phyloP scores from a whole-genome alignment of 2,797 vertebrate genomes.

The Fringilla coelebs region DNA sequence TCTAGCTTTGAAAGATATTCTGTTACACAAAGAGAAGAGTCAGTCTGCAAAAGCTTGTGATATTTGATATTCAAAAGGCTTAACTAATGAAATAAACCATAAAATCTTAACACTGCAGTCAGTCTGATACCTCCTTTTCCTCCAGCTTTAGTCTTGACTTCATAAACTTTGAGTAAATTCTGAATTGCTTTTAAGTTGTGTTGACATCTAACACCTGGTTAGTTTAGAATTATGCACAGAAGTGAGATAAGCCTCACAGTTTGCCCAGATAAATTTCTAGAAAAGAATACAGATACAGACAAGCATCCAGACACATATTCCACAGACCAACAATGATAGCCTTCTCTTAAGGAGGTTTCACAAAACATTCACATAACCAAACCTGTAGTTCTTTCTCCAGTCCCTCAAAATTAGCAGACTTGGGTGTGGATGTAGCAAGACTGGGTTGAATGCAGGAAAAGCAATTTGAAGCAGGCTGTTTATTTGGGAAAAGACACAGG shows the following conservation, averaged over 20 bases:
- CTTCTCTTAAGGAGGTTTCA: neutral
- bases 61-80: neutral
- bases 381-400: neutral
- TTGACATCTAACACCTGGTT: neutral
- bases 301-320: neutral
- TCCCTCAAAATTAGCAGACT: neutral
- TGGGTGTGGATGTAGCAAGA: neutral
- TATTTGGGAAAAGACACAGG: neutral
- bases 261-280: neutral
- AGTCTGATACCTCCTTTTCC: neutral
- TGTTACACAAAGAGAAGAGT: neutral
- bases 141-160: neutral
- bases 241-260: neutral
- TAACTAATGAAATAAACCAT: neutral
- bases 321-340: neutral
- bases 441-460: neutral
- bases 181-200: neutral
- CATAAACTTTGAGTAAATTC: neutral
- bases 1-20: neutral
- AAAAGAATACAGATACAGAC: neutral
- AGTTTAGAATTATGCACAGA: neutral
- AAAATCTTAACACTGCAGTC: neutral
- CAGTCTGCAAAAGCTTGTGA: neutral
- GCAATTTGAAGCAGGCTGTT: neutral
- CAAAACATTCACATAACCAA: neutral